These are phyloP conservation scores for Uromys caudimaculatus DNA, from an alignment of 2,797 vertebrate species.

Conservation along the genomic window DNA sequence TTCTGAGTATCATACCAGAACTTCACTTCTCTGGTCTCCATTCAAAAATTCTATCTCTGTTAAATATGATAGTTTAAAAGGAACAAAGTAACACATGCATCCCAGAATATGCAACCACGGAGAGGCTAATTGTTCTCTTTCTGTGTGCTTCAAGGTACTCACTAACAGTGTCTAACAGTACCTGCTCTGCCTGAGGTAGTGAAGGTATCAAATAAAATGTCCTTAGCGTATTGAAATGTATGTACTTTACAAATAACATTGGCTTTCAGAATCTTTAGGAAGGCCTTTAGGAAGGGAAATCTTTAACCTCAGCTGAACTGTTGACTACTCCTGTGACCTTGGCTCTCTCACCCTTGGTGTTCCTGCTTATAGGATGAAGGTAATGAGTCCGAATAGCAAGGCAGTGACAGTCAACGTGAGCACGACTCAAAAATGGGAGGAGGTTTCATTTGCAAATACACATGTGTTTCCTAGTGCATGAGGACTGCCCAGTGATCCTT, in stretches of 20 bases:
- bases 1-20: conserved; percentile 9
- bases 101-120: neutral
- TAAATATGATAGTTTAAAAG: neutral
- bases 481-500: neutral
- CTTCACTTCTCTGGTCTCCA: conserved; percentile 25
- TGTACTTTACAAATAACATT: neutral
- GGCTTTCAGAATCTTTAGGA: neutral
- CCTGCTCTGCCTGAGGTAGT: neutral
- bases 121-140: neutral
- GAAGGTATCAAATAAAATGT: neutral
- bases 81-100: neutral
- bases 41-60: neutral
- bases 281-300: neutral
- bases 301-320: neutral
- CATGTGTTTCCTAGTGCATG: neutral
- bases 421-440: neutral
- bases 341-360: neutral
- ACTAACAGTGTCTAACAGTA: neutral
- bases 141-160: neutral
- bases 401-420: neutral
- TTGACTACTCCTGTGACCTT: neutral
- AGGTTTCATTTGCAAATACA: neutral
- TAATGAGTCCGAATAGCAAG: neutral
- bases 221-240: neutral
- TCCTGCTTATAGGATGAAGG: neutral